A percentile compares a stretch with the other conserved stretches of the same genome.
Evolutionary conservation across 2,888 invertebrate species (phyloP).

Genomic region (Drosophila robusta): DNA sequence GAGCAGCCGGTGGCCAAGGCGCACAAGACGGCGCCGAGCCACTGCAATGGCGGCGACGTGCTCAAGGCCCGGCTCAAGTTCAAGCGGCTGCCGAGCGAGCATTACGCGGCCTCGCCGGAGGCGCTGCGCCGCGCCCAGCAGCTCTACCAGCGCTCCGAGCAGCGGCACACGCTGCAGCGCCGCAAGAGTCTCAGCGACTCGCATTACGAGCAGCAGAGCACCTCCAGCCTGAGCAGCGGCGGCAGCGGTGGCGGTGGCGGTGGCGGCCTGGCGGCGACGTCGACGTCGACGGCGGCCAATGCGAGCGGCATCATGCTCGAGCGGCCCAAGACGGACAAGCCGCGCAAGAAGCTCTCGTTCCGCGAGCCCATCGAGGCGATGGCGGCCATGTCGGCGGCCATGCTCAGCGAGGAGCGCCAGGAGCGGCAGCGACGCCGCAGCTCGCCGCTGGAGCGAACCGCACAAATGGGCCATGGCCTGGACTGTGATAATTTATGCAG

Average conservation of each 20-base stretch:
- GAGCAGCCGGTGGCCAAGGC: slow-evolving; percentile 80
- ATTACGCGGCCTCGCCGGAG: slow-evolving; percentile 60
- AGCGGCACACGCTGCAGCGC: slow-evolving; percentile 69
- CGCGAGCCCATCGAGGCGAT: slow-evolving; percentile 88
- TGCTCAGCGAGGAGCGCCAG: slow-evolving; percentile 43
- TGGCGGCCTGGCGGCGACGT: slow-evolving; percentile 86
- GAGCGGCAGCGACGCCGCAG: slow-evolving; percentile 71
- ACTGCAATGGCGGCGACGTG: slow-evolving; percentile 51
- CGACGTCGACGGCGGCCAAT: slow-evolving; percentile 72
- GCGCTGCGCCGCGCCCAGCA: slow-evolving; percentile 77
- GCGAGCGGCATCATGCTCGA: slow-evolving; percentile 70
- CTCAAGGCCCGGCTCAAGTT: slow-evolving; percentile 79
- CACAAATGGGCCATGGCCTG: slow-evolving; percentile 6
- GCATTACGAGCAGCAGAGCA: slow-evolving; percentile 68
- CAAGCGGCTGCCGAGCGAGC: slow-evolving; percentile 68
- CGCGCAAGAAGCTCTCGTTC: slow-evolving; percentile 94
- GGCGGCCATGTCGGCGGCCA: slow-evolving; percentile 39
- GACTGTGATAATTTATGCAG: slow-evolving; percentile 77
- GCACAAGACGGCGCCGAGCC: slow-evolving; percentile 28
- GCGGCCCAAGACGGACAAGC: slow-evolving; percentile 85
- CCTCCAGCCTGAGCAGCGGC: slow-evolving; percentile 80
- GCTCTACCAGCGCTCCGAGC: slow-evolving; percentile 68
- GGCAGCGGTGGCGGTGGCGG: slow-evolving; percentile 85
- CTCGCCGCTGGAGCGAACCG: slow-evolving; percentile 71
- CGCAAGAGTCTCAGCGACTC: slow-evolving; percentile 80